phyloP scores from a whole-genome alignment of 2,113 vertebrate genomes.

The Crotalus horridus region DNA sequence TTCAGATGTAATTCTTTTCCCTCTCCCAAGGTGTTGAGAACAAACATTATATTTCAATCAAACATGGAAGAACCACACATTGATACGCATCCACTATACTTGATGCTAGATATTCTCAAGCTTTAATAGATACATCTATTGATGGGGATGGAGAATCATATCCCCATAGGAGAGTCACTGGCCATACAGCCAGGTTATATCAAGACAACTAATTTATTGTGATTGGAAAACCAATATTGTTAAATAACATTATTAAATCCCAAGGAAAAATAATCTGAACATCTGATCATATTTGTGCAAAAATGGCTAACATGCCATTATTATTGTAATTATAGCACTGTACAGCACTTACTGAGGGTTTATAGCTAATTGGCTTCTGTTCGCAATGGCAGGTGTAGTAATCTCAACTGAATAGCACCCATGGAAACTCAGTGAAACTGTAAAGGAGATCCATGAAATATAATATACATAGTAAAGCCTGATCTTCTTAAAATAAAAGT shows the following conservation, averaged over 20 bases:
- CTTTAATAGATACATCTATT: not conserved
- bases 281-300: not conserved
- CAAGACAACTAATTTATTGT: slow-evolving; percentile 16
- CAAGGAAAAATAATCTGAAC: not conserved
- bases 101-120: not conserved
- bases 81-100: not conserved
- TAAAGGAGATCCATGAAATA: accelerated
- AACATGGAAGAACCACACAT: not conserved
- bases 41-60: slow-evolving; percentile 13
- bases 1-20: slow-evolving; percentile 33
- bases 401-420: accelerated
- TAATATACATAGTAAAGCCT: not conserved
- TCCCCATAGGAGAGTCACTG: not conserved
- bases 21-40: slow-evolving; percentile 37
- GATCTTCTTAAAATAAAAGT: not conserved
- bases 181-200: not conserved
- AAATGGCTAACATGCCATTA: not conserved
- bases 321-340: not conserved
- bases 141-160: not conserved
- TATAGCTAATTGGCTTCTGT: not conserved
- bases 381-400: accelerated
- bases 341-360: not conserved
- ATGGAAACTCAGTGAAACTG: not conserved
- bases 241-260: slow-evolving; percentile 11
- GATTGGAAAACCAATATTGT: slow-evolving; percentile 28